These are phyloP conservation scores for Choloepus hoffmanni DNA, from an alignment of 2,113 vertebrate genomes.

Conservation along the genomic window DNA sequence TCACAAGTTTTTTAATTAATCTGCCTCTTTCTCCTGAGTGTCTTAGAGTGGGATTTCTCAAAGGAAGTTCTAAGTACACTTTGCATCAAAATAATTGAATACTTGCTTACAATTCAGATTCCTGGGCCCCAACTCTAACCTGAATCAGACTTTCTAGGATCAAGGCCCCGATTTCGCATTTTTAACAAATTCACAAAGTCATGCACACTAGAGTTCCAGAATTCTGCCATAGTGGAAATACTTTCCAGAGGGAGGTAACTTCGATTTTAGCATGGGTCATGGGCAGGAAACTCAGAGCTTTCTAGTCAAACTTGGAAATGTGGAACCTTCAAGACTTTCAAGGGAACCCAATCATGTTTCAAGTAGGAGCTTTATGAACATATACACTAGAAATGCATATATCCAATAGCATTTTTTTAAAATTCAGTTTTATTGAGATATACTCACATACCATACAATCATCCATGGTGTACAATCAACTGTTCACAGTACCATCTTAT, in stretches of 20 bases:
- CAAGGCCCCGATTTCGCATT: neutral
- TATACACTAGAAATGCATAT: neutral
- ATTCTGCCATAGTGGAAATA: neutral
- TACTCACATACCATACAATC: too few species aligned
- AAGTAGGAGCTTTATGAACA: neutral
- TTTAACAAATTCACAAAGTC: neutral
- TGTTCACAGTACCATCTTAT: too few species aligned
- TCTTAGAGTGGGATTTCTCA: neutral
- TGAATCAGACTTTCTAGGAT: neutral
- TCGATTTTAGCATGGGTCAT: neutral
- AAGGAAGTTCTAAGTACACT: neutral
- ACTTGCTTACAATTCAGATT: neutral
- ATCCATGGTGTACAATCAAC: too few species aligned
- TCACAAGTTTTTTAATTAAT: slow-evolving; percentile 4
- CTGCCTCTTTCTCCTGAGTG: neutral
- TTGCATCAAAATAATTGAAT: neutral
- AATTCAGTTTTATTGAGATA: too few species aligned
- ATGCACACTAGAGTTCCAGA: neutral
- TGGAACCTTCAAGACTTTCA: neutral
- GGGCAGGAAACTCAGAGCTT: neutral
- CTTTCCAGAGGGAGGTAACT: neutral
- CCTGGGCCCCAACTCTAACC: neutral
- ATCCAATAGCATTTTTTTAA: neutral
- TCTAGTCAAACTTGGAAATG: neutral
- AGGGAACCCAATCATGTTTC: neutral